Conservation (phyloP, 2,797 vertebrate genomes). For the Podarcis siculus region DNA sequence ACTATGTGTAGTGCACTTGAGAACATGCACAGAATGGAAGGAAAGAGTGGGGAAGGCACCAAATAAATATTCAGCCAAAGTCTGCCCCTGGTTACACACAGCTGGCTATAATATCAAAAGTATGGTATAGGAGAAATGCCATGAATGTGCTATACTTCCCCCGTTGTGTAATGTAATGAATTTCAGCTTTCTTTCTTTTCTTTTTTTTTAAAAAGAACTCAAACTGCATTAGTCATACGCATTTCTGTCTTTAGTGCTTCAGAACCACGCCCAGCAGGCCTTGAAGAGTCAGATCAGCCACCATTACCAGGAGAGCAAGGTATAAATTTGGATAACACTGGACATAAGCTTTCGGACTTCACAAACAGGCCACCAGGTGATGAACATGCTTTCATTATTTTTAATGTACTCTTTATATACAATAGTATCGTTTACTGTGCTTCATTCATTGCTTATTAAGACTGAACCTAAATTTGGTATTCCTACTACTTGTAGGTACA, state of each 20-base stretch:
- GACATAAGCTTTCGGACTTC: conserved; percentile 91
- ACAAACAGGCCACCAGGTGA: conserved; percentile 88
- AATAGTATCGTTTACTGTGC: neutral
- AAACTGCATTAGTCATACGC: conserved; percentile 23
- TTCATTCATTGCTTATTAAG: neutral
- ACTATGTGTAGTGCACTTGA: no score
- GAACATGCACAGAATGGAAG: no score
- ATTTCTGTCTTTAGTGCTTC: conserved; percentile 79
- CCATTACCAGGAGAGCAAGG: conserved; percentile 88
- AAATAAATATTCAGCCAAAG: no score
- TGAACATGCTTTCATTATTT: conserved; percentile 23
- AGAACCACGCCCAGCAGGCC: conserved; percentile 82
- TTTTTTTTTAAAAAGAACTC: neutral
- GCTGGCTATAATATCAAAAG: neutral
- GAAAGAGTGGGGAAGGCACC: no score
- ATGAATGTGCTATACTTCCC: neutral
- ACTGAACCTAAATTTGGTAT: neutral
- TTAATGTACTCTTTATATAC: neutral
- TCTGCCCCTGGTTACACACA: no score
- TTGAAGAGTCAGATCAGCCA: conserved; percentile 90
- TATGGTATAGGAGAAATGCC: neutral
- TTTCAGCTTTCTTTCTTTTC: neutral
- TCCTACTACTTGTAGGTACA: neutral
- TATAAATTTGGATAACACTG: conserved; percentile 85
- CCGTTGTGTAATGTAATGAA: neutral